Base-by-base conservation (phyloP, 1,140 invertebrate genomes). In the Diuraphis noxia region DNA sequence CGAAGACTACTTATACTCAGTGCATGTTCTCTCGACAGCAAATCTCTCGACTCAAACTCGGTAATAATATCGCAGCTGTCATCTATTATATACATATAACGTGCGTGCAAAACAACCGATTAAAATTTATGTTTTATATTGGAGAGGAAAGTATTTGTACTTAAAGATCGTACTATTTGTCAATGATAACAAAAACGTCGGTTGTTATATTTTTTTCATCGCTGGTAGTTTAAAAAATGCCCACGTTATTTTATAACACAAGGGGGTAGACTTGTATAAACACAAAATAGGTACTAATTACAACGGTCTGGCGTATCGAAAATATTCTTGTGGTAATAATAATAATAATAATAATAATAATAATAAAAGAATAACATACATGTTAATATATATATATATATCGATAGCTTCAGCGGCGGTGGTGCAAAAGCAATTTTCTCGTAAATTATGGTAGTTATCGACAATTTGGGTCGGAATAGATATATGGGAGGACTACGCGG, bases 61-160 rank as follows among this genome's bases (percentile, higher is more conserved):
- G 30, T 79, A n/a, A n/a, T 79, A 79, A 79, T 79, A 79, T 79
- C 34, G 34, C 77, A 19, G 19, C n/a, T 19, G 21, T 34, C 56
- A 72, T 63, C 56, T 72, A 49, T 49, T 23, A 17, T 17, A 72
- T 72, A 34, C 10, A 13, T 40, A 81, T 3, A 10, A 40, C 38
- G 40, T 87, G 34, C 85, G 85, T 52, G 85, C 85, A 52, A 52
- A 87, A 87, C 85, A 36, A 87, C 34, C 82, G 41, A 52, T 86
- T 21, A 56, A 56, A 87, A 87, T 30, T 2, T n/a, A 21, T 25
- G 25, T 72, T 72, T 17, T 17, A 72, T n/a, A 72, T 13, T 25
- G 13, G 52, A 72, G 56, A n/a, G n/a, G 13, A n/a, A 72, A 72
- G n/a, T 72, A 72, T 63, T 63, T 63, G 30, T 63, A 63, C 56